These are phyloP conservation scores for Meles meles DNA, from an alignment of 2,113 vertebrate genomes.

Conservation along the genomic window DNA sequence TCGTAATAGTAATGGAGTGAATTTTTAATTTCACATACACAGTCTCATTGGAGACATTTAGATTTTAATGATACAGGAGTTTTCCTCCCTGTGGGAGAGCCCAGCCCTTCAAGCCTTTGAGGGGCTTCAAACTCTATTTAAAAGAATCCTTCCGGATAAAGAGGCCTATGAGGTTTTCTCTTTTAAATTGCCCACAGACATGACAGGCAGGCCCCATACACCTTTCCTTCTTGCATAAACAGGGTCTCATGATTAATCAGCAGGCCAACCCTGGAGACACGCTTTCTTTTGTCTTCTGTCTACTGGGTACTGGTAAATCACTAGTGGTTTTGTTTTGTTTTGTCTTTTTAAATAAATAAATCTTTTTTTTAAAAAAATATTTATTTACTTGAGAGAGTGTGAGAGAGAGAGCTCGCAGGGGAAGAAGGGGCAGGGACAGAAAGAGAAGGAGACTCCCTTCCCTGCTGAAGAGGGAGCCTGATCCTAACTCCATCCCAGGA, in stretches of 20 bases:
- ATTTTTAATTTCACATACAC: not conserved
- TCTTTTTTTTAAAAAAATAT: too few relatives aligned
- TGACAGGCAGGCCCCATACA: accelerated
- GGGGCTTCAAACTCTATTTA: not conserved
- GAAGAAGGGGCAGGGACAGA: too few relatives aligned
- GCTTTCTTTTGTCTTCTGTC: not conserved
- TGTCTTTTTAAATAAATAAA: too few relatives aligned
- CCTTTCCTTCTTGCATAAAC: not conserved
- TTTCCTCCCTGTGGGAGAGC: not conserved
- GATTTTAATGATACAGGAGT: not conserved
- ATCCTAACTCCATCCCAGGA: not conserved
- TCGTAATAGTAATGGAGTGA: not conserved
- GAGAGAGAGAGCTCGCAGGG: too few relatives aligned
- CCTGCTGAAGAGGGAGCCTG: too few relatives aligned
- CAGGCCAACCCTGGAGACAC: not conserved
- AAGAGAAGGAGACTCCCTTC: too few relatives aligned
- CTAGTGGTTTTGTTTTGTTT: too few relatives aligned
- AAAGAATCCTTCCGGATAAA: not conserved
- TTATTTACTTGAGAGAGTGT: too few relatives aligned
- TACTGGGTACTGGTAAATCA: not conserved
- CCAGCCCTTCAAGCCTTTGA: not conserved
- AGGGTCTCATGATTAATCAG: not conserved
- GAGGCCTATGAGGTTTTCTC: not conserved
- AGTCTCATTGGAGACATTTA: not conserved
- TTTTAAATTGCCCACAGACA: not conserved